Conservation (phyloP, 2,113 vertebrate genomes). For the Oreotrochilus melanogaster region DNA sequence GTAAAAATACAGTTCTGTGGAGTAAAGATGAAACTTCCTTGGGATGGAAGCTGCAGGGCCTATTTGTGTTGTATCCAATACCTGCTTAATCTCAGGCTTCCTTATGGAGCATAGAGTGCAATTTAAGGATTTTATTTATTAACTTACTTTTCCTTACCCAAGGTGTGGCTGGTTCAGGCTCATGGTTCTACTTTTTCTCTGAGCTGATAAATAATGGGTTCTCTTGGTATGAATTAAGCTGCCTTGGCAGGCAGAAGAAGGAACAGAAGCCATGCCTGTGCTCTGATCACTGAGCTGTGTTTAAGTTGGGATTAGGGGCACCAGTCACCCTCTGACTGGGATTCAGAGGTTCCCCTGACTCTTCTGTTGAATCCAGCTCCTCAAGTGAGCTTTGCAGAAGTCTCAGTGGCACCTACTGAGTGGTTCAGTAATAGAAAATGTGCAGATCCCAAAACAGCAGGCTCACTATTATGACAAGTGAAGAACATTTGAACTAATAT, state of each 20-base stretch:
- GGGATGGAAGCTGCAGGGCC: not conserved
- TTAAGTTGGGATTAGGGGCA: not conserved
- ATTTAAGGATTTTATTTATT: not conserved
- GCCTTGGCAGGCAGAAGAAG: not conserved
- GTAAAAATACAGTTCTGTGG: not conserved
- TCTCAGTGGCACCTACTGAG: not conserved
- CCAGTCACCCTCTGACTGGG: not conserved
- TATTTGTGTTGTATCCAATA: not conserved
- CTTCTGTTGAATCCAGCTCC: not conserved
- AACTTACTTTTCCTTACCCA: not conserved
- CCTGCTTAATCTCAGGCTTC: not conserved
- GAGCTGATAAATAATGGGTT: not conserved
- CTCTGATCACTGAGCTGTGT: not conserved
- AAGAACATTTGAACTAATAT: not conserved
- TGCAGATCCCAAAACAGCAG: not conserved
- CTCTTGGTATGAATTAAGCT: not conserved
- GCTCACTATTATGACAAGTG: not conserved
- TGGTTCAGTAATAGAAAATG: not conserved
- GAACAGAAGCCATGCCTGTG: not conserved
- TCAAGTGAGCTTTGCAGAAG: not conserved
- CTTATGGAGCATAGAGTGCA: not conserved
- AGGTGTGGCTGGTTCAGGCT: not conserved
- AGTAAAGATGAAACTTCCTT: not conserved
- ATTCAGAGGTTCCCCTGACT: not conserved
- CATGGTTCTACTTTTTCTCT: not conserved